These are phyloP conservation scores for Habrosyne pyritoides DNA, from an alignment of 2,888 invertebrate species.

Conservation along the genomic window DNA sequence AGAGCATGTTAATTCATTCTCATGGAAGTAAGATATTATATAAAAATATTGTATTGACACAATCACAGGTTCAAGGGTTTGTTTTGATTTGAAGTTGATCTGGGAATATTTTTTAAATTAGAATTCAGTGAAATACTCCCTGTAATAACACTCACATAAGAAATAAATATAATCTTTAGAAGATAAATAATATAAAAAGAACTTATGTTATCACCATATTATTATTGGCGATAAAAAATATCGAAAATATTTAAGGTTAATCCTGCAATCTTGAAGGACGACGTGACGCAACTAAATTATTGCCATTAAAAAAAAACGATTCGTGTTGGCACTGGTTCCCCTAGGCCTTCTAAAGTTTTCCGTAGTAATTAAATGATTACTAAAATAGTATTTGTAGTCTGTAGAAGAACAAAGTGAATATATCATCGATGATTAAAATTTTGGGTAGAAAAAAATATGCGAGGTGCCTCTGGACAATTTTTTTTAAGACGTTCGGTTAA, in stretches of 20 bases:
- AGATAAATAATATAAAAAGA: constrained; percentile 19
- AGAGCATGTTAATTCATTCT: neutral
- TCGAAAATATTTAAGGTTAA: constrained; percentile 60
- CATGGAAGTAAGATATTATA: neutral
- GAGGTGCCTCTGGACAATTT: too few species aligned
- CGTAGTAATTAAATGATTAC: too few species aligned
- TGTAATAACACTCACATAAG: constrained; percentile 3
- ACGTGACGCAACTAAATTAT: constrained; percentile 15
- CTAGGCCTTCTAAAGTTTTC: too few species aligned
- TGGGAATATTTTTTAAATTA: neutral
- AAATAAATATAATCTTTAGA: constrained; percentile 4
- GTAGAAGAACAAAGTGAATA: too few species aligned
- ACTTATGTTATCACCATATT: constrained; percentile 22
- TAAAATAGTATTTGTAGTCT: too few species aligned
- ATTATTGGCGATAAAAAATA: constrained; percentile 27
- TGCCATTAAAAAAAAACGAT: neutral
- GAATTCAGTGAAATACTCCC: neutral
- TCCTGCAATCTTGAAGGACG: constrained; percentile 42
- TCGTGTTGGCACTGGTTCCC: neutral
- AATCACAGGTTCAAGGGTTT: neutral
- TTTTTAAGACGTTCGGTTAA: too few species aligned
- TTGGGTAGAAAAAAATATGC: too few species aligned
- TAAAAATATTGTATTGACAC: neutral
- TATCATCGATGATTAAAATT: too few species aligned
- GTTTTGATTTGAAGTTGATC: neutral